Base-by-base conservation (phyloP, 1,140 invertebrate genomes). In the Stegodyphus mimosarum region DNA sequence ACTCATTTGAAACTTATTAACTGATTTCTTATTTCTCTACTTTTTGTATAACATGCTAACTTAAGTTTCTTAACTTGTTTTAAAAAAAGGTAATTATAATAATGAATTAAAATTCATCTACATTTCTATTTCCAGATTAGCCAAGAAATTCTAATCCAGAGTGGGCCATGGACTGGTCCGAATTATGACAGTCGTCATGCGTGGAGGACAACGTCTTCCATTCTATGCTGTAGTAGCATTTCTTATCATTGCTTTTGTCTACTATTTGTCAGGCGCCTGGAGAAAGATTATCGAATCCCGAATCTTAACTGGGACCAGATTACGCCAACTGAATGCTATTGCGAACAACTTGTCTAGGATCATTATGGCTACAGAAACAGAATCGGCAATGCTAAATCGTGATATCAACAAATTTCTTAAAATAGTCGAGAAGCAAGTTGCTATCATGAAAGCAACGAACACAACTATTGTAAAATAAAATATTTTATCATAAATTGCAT, bases 301-400 rank as follows among this genome's bases (percentile, higher is more conserved):
- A 17, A 6, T 50, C 50, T 5, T 70, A 2, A 49, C 64, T 4
- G 51, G 64, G 13, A 76, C 33, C 7, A 60, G 64, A 18, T 69
- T 84, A 9, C 55, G 81, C 4, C 81, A 84, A 13, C 73, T 84
- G 63, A 84, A 75, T 53, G 60, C 50, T 64, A 55, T 84, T 17
- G 81, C 81, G 50, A 69, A 67, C 64, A 84, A 84, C 50, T 48
- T 84, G 13, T 75, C 81, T 9, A 33, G 81, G 9, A 84, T 84
- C 72, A 69, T 84, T 64, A 70, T 76, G 72, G 81, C 81, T 17
- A 75, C 81, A 1, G 81, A 84, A 49, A 84, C 81, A 6, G 81
- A 84, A 33, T 84, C 81, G 17, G 81, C 81, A 49, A 17, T 76
- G 51, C 81, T 84, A 50, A 84, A 84, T 52, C 69, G 72, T 7